Percentiles rank a stretch among this genome's conserved stretches.
These are phyloP conservation scores for Athrips mouffetella DNA, from an alignment of 2,888 invertebrate genomes.

Conservation along the genomic window DNA sequence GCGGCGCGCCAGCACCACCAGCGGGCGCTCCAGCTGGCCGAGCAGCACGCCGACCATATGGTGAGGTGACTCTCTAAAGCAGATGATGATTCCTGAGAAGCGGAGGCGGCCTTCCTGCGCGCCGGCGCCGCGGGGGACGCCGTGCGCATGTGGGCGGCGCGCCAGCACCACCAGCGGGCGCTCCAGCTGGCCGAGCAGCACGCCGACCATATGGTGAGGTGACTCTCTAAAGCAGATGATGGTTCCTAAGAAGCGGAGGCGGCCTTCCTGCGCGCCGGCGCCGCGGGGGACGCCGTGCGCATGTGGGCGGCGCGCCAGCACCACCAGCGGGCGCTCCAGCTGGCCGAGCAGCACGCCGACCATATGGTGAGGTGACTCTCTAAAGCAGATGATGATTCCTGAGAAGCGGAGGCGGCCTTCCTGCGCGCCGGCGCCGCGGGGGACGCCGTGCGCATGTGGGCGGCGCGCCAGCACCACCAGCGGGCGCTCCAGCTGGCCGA, in stretches of 20 bases:
- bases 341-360: slow-evolving; percentile 91
- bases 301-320: slow-evolving; percentile 96
- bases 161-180: slow-evolving; percentile 93
- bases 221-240: no score
- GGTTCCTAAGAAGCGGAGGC: slow-evolving; percentile 92
- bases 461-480: slow-evolving; percentile 92
- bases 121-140: slow-evolving; percentile 95
- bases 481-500: slow-evolving; percentile 94
- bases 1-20: slow-evolving; percentile 93
- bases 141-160: slow-evolving; percentile 95
- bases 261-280: slow-evolving; percentile 92
- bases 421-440: slow-evolving; percentile 91
- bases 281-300: slow-evolving; percentile 94
- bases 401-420: slow-evolving; percentile 95
- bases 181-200: slow-evolving; percentile 92
- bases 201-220: slow-evolving; percentile 83
- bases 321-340: slow-evolving; percentile 91
- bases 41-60: slow-evolving; percentile 87
- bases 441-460: slow-evolving; percentile 97
- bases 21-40: slow-evolving; percentile 92
- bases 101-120: slow-evolving; percentile 93
- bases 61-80: no score
- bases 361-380: slow-evolving; percentile 82
- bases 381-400: slow-evolving; percentile 93
- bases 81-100: slow-evolving; percentile 91